A percentile compares a stretch with the other conserved stretches of the same genome.
phyloP scores from a whole-genome alignment of 1,140 invertebrate genomes.

The Platyscapa corneri region DNA sequence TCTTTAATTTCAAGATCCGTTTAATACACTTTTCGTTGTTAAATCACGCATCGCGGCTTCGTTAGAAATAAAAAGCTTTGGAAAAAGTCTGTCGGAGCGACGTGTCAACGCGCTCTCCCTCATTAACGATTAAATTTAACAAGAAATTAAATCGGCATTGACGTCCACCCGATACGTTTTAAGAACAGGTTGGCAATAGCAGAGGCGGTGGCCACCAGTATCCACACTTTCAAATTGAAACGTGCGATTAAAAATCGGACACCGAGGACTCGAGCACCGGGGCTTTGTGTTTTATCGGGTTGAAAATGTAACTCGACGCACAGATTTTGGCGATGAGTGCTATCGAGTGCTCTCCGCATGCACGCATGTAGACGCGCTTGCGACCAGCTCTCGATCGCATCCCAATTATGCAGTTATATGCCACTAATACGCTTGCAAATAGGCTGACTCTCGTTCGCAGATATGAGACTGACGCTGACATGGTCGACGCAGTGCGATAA shows the following conservation, averaged over 20 bases:
- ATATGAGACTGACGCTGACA: slow-evolving; percentile 12
- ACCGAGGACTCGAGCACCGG: not conserved
- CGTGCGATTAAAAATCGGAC: not conserved
- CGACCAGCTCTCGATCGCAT: slow-evolving; percentile 35
- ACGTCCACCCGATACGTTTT: too few relatives aligned
- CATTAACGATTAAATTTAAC: too few relatives aligned
- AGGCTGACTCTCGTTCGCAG: not conserved
- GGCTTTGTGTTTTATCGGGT: not conserved
- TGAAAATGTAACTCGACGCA: not conserved
- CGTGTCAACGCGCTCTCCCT: too few relatives aligned
- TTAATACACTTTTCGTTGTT: too few relatives aligned
- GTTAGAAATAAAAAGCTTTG: too few relatives aligned
- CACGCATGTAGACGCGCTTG: not conserved
- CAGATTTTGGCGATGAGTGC: not conserved
- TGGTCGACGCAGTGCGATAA: not conserved
- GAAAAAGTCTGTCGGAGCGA: too few relatives aligned
- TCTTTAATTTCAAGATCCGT: too few relatives aligned
- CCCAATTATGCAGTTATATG: slow-evolving; percentile 46
- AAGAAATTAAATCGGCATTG: too few relatives aligned
- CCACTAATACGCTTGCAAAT: slow-evolving; percentile 28
- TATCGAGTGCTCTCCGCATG: not conserved
- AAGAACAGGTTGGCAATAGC: too few relatives aligned
- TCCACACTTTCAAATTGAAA: too few relatives aligned
- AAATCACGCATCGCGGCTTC: too few relatives aligned
- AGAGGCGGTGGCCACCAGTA: too few relatives aligned